Base-by-base conservation (phyloP, 2,113 vertebrate genomes). In the Pseudonaja textilis region DNA sequence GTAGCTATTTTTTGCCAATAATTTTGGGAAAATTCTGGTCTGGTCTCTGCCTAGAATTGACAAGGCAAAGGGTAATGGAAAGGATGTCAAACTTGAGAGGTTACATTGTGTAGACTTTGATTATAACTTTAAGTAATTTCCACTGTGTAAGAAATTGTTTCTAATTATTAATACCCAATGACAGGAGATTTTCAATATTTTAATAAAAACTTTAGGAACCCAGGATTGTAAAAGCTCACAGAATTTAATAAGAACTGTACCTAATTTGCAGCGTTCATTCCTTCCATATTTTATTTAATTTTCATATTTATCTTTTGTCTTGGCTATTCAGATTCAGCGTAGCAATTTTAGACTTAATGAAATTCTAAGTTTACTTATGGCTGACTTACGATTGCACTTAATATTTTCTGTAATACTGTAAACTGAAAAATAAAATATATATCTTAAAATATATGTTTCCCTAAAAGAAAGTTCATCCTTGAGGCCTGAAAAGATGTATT, bases 321-420 rank as follows among this genome's bases (percentile, higher is more conserved):
- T 90, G 64, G 20, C 55, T 91, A 91, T 93, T 85, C 85, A 91
- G 81, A 69, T 26, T 42, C 89, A 92, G 89, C 91, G 3, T 26
- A 8, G 34, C 52, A 74, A 89, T 5, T 87, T n/a, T 57, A 23
- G 52, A 64, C 91, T 69, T 87, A 64, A 57, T 55, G 45, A 91
- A 52, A 88, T 22, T 22, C 52, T 92, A 55, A 90, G 39, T 91
- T 39, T 25, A 52, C 52, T 9, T 81, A 57, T 26, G 88, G 42
- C 85, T 91, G 91, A 74, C 39, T 85, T 0, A 90, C 94, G 92
- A 91, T 89, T 93, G 89, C 92, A 69, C 87, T 47, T 64, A 87
- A 91, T 57, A 92, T 90, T 94, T 92, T 94, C 93, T 88, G 93
- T 96, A 92, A 91, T 88, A 89, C 59, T 90, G 56, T 85, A 89